A percentile compares a stretch with the other conserved stretches of the same genome.
phyloP scores from a whole-genome alignment of 2,888 invertebrate genomes.

The Isotomurus palustris region DNA sequence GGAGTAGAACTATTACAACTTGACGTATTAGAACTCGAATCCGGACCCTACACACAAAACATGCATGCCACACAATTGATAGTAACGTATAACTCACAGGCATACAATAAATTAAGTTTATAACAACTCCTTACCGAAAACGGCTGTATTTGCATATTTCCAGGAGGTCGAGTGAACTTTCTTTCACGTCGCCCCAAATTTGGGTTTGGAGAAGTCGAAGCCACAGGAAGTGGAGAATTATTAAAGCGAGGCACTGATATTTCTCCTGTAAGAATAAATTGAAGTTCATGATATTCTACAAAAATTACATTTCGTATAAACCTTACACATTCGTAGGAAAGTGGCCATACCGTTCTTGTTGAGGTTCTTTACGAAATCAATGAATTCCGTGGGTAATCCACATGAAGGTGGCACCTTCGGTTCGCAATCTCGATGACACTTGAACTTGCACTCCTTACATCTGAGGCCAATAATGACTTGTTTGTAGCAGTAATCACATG shows the following conservation, averaged over 20 bases:
- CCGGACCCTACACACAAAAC: conserved; percentile 56
- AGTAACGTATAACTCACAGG: background rate
- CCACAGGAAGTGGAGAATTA: too few relatives aligned
- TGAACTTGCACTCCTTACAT: conserved; percentile 93
- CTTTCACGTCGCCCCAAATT: conserved; percentile 29
- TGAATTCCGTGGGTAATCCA: conserved; percentile 78
- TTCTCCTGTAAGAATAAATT: conserved; percentile 21
- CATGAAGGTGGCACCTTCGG: conserved; percentile 88
- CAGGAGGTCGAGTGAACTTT: conserved; percentile 43
- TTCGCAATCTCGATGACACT: conserved; percentile 82
- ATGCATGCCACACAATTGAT: background rate
- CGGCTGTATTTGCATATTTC: conserved; percentile 55
- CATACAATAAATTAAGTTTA: background rate
- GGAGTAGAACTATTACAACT: conserved; percentile 96
- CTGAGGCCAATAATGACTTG: conserved; percentile 82
- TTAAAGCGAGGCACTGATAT: conserved; percentile 25
- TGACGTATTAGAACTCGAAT: conserved; percentile 88
- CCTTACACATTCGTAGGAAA: too few relatives aligned
- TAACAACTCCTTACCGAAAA: conserved; percentile 54
- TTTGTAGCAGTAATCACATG: conserved; percentile 84
- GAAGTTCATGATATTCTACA: background rate
- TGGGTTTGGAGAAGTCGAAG: conserved; percentile 41
- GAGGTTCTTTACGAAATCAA: conserved; percentile 64
- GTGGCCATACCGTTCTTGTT: conserved; percentile 55
- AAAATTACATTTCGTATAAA: too few relatives aligned